A percentile compares a stretch with the other conserved stretches of the same genome.
These are phyloP conservation scores for Lycocerus yunnanus DNA, from an alignment of 2,888 invertebrate genomes.

Conservation along the genomic window DNA sequence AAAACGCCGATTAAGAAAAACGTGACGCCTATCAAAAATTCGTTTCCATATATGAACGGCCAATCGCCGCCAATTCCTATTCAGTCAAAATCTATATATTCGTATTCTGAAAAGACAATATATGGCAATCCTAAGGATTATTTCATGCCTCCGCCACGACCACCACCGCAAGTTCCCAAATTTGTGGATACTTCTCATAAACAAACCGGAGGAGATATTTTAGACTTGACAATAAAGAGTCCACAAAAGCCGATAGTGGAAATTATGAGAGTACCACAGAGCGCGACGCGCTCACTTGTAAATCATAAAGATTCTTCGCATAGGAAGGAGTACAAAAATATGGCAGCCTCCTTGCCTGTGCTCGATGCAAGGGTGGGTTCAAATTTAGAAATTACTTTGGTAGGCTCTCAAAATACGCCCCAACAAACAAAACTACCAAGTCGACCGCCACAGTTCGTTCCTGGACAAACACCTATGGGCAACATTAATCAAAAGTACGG, in stretches of 20 bases:
- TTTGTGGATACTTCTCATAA: constrained; percentile 50
- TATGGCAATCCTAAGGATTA: constrained; percentile 77
- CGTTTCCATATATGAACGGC: constrained; percentile 38
- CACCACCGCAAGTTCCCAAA: constrained; percentile 54
- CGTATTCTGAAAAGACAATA: constrained; percentile 66
- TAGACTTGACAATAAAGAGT: constrained; percentile 67
- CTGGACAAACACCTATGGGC: background rate
- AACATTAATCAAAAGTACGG: constrained; percentile 21
- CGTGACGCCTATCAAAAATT: constrained; percentile 18
- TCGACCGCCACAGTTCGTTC: background rate
- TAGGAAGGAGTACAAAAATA: constrained; percentile 29
- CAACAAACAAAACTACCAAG: constrained; percentile 13
- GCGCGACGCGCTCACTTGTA: constrained; percentile 32
- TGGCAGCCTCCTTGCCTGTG: constrained; percentile 44
- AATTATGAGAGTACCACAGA: constrained; percentile 63
- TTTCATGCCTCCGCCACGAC: constrained; percentile 61
- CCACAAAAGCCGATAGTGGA: constrained; percentile 60
- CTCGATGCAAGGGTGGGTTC: constrained; percentile 63
- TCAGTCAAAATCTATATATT: constrained; percentile 69
- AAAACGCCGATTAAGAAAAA: background rate
- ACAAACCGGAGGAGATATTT: constrained; percentile 59
- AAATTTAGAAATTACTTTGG: constrained; percentile 74
- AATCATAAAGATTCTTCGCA: constrained; percentile 23
- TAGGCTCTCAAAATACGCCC: constrained; percentile 45
- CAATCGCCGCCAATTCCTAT: constrained; percentile 61